phyloP scores from a whole-genome alignment of 2,797 vertebrate genomes.

The Ataeniobius toweri region DNA sequence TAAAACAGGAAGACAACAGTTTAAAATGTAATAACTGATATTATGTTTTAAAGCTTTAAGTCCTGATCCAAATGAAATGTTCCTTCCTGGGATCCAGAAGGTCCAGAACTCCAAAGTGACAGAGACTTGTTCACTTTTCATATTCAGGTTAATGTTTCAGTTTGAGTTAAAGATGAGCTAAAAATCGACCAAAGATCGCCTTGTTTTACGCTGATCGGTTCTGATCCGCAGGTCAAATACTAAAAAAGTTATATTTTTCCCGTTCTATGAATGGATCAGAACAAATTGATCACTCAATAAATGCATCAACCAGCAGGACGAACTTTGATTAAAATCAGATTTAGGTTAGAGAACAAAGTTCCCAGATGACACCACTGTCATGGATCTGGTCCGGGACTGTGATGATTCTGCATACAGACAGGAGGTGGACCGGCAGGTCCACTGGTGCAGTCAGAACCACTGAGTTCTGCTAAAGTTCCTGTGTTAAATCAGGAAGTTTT shows the following conservation, averaged over 20 bases:
- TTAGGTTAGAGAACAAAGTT: not conserved
- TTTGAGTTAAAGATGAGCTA: not conserved
- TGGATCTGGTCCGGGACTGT: too few relatives aligned
- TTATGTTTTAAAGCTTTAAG: not conserved
- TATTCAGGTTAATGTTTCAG: not conserved
- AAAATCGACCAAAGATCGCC: not conserved
- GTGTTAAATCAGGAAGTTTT: not conserved
- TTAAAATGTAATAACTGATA: not conserved
- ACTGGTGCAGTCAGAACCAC: not conserved
- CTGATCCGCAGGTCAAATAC: not conserved
- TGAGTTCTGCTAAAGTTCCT: not conserved
- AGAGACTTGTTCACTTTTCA: not conserved
- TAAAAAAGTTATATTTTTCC: not conserved
- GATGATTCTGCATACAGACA: not conserved
- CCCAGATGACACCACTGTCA: too few relatives aligned
- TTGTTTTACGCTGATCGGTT: too few relatives aligned
- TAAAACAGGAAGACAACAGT: not conserved
- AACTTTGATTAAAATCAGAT: not conserved
- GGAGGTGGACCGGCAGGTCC: too few relatives aligned
- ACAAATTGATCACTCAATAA: too few relatives aligned
- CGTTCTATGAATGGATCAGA: too few relatives aligned
- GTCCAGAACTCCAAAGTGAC: too few relatives aligned
- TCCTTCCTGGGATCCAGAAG: not conserved
- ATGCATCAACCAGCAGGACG: not conserved
- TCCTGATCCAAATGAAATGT: not conserved